These are phyloP conservation scores for Leiothrix lutea DNA, from an alignment of 2,113 vertebrate species.

Conservation along the genomic window DNA sequence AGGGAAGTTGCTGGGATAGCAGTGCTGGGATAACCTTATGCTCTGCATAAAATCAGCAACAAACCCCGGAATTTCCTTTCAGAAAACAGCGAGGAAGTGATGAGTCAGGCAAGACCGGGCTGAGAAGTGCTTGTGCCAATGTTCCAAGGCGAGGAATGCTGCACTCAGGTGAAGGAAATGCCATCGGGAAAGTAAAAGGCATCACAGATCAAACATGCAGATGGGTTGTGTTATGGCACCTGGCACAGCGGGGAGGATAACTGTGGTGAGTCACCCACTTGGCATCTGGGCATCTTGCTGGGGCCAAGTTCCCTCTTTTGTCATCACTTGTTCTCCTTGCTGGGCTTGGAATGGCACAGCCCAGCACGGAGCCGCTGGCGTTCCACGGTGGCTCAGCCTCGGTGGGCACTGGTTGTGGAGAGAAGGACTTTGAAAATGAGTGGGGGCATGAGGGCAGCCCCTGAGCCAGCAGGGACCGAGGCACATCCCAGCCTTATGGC, in stretches of 20 bases:
- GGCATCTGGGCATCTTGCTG: neutral
- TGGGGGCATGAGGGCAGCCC: rapidly evolving
- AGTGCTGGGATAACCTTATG: rapidly evolving
- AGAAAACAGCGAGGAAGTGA: neutral
- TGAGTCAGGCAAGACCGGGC: neutral
- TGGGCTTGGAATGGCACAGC: neutral
- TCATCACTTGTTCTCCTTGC: neutral
- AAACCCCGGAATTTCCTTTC: neutral
- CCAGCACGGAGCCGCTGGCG: rapidly evolving
- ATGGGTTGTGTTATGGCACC: neutral
- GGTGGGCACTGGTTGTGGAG: rapidly evolving
- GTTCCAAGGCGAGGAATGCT: neutral
- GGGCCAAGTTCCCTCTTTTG: neutral
- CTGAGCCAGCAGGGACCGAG: rapidly evolving
- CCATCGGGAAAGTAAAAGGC: rapidly evolving
- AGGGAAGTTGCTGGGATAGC: neutral
- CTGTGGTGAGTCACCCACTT: neutral
- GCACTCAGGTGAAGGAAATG: neutral
- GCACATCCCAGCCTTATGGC: neutral
- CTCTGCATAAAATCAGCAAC: neutral
- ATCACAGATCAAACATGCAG: neutral
- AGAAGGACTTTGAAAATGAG: neutral
- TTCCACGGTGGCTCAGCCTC: rapidly evolving
- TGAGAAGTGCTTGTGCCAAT: neutral
- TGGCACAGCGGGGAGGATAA: neutral